These are phyloP conservation scores for Cepaea hortensis DNA, from an alignment of 2,888 invertebrate species.

Conservation along the genomic window DNA sequence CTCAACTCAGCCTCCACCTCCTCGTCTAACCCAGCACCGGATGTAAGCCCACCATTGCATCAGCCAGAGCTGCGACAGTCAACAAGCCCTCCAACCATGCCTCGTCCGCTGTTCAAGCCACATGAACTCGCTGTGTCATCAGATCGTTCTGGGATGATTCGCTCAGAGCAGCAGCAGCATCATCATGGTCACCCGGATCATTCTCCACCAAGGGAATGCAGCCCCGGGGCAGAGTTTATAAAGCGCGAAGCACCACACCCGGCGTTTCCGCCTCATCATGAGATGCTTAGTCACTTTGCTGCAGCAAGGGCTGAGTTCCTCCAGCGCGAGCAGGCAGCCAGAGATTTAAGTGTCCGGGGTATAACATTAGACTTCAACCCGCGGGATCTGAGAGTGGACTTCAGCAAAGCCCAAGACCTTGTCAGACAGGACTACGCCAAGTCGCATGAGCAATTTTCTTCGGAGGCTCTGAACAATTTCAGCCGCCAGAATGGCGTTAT, in stretches of 20 bases:
- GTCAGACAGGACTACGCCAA: conserved; percentile 37
- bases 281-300: conserved; percentile 48
- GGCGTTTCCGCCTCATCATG: conserved; percentile 43
- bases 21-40: conserved; percentile 7
- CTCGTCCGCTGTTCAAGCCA: conserved; percentile 47
- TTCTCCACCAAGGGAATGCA: conserved; percentile 24
- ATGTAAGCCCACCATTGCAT: not conserved
- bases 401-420: conserved; percentile 44
- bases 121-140: conserved; percentile 43
- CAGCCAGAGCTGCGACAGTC: conserved; percentile 27
- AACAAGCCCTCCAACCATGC: not conserved
- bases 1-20: conserved; percentile 24
- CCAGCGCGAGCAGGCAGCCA: conserved; percentile 38
- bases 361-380: conserved; percentile 34
- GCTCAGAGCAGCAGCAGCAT: conserved; percentile 21
- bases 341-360: conserved; percentile 37
- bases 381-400: conserved; percentile 42
- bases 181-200: conserved; percentile 12
- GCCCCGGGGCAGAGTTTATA: conserved; percentile 40
- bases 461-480: conserved; percentile 29
- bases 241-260: conserved; percentile 43
- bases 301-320: conserved; percentile 46
- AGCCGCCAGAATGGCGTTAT: conserved; percentile 45
- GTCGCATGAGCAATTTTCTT: conserved; percentile 40
- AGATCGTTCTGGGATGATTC: conserved; percentile 24